Evolutionary conservation across 2,888 invertebrate genomes (phyloP).

Genomic region (Parnassius glacialis): DNA sequence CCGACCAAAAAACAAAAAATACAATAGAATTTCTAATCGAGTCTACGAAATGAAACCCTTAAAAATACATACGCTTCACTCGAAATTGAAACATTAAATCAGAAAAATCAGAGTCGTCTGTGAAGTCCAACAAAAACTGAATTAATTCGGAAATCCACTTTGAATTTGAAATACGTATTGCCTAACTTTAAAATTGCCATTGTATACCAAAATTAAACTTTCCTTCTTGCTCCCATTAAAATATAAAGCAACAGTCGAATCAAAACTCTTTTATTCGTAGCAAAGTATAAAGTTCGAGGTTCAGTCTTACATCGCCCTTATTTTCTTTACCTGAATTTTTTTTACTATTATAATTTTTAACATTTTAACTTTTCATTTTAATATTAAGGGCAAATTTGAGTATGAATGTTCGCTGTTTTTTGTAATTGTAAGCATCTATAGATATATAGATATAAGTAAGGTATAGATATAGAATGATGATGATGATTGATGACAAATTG

Average conservation of each 20-base stretch:
- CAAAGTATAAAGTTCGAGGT: neutral
- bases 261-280: constrained; percentile 34
- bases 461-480: too few species aligned
- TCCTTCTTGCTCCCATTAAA: constrained; percentile 40
- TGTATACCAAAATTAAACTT: constrained; percentile 65
- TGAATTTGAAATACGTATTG: constrained; percentile 61
- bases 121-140: constrained; percentile 63
- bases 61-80: constrained; percentile 40
- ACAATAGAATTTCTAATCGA: neutral
- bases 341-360: too few species aligned
- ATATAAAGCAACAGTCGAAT: constrained; percentile 44
- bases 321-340: neutral
- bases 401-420: too few species aligned
- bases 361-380: too few species aligned
- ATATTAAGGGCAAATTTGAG: too few species aligned
- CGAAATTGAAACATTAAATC: constrained; percentile 45
- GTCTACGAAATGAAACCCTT: constrained; percentile 11
- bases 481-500: too few species aligned
- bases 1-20: neutral
- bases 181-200: constrained; percentile 65
- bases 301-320: neutral
- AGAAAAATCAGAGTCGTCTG: constrained; percentile 53
- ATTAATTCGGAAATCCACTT: constrained; percentile 68
- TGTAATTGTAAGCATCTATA: too few species aligned
- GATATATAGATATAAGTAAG: too few species aligned